Evolutionary conservation across 1,140 invertebrate species (phyloP).

Genomic region (Aphaenogaster ashmeadi): DNA sequence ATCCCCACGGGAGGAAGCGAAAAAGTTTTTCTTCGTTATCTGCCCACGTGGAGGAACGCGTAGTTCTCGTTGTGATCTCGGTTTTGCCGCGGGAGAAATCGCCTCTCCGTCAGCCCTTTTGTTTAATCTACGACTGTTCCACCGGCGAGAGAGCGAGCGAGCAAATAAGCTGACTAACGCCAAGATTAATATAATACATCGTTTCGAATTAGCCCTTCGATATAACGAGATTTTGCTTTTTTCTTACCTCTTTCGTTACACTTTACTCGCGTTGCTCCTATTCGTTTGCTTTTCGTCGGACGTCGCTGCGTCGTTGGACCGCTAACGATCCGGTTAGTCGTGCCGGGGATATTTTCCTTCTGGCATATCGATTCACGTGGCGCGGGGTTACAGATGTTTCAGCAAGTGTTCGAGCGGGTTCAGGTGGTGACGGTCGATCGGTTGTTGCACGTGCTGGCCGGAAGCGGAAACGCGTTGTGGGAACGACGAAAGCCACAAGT

Average conservation of each 20-base stretch:
- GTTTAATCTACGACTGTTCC: constrained; percentile 59
- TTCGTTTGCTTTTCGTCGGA: constrained; percentile 36
- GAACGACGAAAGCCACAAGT: constrained; percentile 79
- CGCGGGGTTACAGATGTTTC: constrained; percentile 65
- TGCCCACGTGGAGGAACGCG: background rate
- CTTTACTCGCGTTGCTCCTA: constrained; percentile 2
- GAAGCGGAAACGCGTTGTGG: constrained; percentile 82
- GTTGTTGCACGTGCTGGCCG: constrained; percentile 79
- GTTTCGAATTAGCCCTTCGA: constrained; percentile 56
- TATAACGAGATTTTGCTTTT: constrained; percentile 49
- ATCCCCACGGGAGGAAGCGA: constrained; percentile 15
- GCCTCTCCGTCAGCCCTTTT: constrained; percentile 35
- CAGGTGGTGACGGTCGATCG: constrained; percentile 77
- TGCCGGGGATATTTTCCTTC: constrained; percentile 37
- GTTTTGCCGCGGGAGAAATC: constrained; percentile 52
- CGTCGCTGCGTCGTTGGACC: background rate
- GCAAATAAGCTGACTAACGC: constrained; percentile 62
- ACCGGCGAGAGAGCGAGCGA: constrained; percentile 12
- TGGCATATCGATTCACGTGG: constrained; percentile 36
- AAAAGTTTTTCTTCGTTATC: constrained; percentile 70
- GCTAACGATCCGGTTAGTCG: constrained; percentile 31
- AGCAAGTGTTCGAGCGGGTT: constrained; percentile 62
- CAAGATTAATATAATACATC: constrained; percentile 59
- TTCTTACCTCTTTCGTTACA: background rate
- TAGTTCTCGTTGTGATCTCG: constrained; percentile 12